Base-by-base conservation (phyloP, 2,797 vertebrate species). In the Orientallactaga sibirica region DNA sequence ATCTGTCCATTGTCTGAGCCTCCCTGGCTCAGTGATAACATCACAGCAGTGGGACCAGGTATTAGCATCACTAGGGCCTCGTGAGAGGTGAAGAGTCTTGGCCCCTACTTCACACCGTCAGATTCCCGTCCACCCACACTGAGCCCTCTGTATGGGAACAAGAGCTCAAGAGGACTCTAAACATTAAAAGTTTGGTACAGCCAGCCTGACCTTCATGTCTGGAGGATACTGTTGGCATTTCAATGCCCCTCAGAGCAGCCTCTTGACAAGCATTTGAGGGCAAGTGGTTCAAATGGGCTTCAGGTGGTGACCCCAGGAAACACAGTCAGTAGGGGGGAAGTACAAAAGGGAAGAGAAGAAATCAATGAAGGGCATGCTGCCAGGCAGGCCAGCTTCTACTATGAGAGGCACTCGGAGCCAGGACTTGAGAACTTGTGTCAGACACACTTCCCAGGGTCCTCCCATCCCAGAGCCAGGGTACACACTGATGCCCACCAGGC, bases 241-340 rank as follows among this genome's bases (percentile, higher is more conserved):
- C 48, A 76, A 4, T 20, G 1, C 29, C 61, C 43, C 85, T 58
- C 68, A 37, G 81, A 91, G 43, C 48, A 62, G 71, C 71, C 27
- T 75, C 43, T 9, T 71, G 66, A 82, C 33, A 88, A 68, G 62
- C 19, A 70, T 73, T 71, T 75, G 79, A 73, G 64, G 22, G 0
- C 77, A 88, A 25, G 71, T 78, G 70, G 22, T 41, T 64, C n/a
- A 79, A 68, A 81, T 68, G 16, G 27, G 29, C 70, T 92, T 81
- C 64, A 55, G 73, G 33, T 5, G 19, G 25, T 68, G 15, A 85
- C 55, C 55, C 94, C 55, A 58, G 52, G 62, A 95, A 92, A 71
- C 18, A 70, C 0, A 10, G 66, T 37, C 43, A 19, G 27, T 62
- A 25, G 74, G 58, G 74, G 37, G 37, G 6, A 82, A 58, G 15